Evolutionary conservation across 2,888 invertebrate species (phyloP).

Genomic region (Catocala sponsa): DNA sequence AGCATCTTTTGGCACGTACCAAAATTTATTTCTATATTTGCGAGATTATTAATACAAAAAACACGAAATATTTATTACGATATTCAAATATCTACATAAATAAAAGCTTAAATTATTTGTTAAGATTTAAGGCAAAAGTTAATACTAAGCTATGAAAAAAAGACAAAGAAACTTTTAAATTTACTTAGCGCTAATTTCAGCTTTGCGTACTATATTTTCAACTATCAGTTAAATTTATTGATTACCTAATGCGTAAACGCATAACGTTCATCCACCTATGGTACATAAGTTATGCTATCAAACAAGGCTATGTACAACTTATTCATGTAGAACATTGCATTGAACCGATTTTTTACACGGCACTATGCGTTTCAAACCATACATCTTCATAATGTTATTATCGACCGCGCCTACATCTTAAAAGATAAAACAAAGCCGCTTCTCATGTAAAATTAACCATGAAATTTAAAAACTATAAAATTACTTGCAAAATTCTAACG

Average conservation of each 20-base stretch:
- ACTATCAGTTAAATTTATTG: conserved; percentile 6
- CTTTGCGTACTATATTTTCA: neutral
- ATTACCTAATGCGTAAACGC: conserved; percentile 7
- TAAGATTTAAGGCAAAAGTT: no score
- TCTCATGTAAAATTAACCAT: conserved; percentile 46
- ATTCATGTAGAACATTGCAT: conserved; percentile 41
- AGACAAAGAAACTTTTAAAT: neutral
- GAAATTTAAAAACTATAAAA: conserved; percentile 47
- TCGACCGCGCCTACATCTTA: conserved; percentile 21
- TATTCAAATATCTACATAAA: no score
- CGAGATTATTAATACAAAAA: no score
- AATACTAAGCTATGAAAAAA: no score
- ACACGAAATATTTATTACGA: no score
- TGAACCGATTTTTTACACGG: conserved; percentile 26
- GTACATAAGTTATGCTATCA: conserved; percentile 8
- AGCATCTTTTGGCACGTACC: no score
- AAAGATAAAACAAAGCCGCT: conserved; percentile 45
- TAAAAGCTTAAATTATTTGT: no score
- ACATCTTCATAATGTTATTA: conserved; percentile 21
- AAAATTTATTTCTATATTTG: no score
- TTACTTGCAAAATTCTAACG: conserved; percentile 27
- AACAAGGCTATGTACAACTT: conserved; percentile 19
- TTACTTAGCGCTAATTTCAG: neutral
- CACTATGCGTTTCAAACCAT: conserved; percentile 19
- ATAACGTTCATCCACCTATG: conserved; percentile 1